These are phyloP conservation scores for Orestias chungarensis DNA, from an alignment of 2,797 vertebrate species.

Conservation along the genomic window DNA sequence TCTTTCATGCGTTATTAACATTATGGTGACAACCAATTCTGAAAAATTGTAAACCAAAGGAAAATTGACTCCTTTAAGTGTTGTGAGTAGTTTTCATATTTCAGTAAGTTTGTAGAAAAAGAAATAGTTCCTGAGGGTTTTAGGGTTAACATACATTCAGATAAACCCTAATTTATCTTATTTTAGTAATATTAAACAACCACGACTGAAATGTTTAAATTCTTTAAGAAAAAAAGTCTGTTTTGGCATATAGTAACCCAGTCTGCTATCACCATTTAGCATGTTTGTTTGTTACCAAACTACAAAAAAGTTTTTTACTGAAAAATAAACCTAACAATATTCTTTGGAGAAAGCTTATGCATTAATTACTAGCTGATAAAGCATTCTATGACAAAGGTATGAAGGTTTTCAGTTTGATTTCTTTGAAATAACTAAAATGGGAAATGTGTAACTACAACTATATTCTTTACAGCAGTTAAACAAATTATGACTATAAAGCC, in stretches of 20 bases:
- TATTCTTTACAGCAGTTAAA: no score
- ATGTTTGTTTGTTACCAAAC: not conserved
- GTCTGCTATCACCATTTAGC: not conserved
- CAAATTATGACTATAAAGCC: no score
- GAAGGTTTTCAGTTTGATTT: not conserved
- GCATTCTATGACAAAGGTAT: not conserved
- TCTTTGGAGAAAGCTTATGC: not conserved
- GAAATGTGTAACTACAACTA: not conserved
- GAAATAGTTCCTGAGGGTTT: not conserved
- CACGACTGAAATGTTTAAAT: not conserved
- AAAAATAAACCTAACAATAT: not conserved
- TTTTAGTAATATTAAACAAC: not conserved
- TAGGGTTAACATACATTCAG: not conserved
- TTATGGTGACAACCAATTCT: constrained; percentile 48
- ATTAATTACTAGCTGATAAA: not conserved
- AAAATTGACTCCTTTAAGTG: not conserved
- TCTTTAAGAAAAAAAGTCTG: not conserved
- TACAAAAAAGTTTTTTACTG: not conserved
- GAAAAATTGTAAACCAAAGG: constrained; percentile 22
- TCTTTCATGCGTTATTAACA: constrained; percentile 64
- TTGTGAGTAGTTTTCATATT: constrained; percentile 1
- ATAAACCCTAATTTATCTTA: not conserved
- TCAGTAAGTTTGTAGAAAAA: not conserved
- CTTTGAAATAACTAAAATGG: not conserved
- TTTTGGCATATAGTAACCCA: not conserved